Evolutionary conservation across 2,113 vertebrate species (phyloP), one percentile per base, ranked within the genome.

Genomic region (Parotia lawesii): DNA sequence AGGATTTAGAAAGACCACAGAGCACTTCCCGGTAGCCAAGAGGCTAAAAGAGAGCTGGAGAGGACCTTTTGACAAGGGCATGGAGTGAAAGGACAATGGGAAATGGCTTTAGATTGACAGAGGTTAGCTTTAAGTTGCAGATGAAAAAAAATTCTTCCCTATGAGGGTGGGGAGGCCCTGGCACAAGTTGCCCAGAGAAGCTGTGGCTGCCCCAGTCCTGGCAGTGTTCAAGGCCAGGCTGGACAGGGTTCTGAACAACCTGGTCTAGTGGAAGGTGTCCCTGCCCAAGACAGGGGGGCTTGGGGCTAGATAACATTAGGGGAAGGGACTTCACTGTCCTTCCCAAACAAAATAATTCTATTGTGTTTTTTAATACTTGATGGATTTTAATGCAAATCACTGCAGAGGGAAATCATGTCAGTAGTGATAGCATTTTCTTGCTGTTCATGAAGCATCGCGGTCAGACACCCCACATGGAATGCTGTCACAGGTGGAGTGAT

Each of bases 271-370:
- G 20, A 67, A 53, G 13, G 2, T 40, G 10, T 27, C 20, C 14
- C 25, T 61, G 24, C 8, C 11, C 9, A 7, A 15, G 13, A 9
- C 20, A n/a, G 14, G 1, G 25, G 5, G 1, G 1, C 38, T 12
- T 61, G 40, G 17, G 54, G 9, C 2, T 47, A 10, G 28, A 42
- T 15, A 8, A 3, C 9, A 21, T 16, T 7, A 47, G 2, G 3
- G 2, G 5, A 51, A 45, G 23, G 6, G 10, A 27, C 17, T 45
- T 74, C 21, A 17, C 13, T 31, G 12, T 23, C 17, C 9, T 24
- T 48, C 27, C 10, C 31, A 69, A 48, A 28, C 11, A 11, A 69
- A 69, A 69, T 61, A 0, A 42, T 56, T 54, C 17, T 13, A 22
- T 81, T 24, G 10, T 12, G 6, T 44, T 53, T 18, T 38, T 53